A percentile compares a stretch with the other conserved stretches of the same genome.
Evolutionary conservation across 2,888 invertebrate genomes (phyloP).

Genomic region (Branchipolynoe longqiensis): DNA sequence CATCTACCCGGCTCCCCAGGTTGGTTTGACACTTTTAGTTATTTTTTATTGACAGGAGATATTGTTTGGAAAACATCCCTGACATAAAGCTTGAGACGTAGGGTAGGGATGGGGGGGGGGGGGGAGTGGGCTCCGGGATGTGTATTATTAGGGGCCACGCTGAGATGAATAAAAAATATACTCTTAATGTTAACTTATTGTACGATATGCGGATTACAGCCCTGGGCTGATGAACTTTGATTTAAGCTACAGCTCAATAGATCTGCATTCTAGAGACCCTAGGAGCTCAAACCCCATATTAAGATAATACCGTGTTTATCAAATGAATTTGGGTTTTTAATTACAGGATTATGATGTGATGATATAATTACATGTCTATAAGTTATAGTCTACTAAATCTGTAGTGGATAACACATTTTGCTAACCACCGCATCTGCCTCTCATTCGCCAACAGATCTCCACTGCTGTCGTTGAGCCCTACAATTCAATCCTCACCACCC

Average conservation of each 20-base stretch:
- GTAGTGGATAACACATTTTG: neutral
- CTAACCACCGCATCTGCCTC: neutral
- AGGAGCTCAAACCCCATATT: no score
- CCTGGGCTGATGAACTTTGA: neutral
- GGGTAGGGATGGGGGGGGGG: neutral
- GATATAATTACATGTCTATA: neutral
- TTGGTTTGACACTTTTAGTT: neutral
- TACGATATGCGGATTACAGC: neutral
- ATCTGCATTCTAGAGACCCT: no score
- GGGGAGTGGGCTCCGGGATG: neutral
- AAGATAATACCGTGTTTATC: neutral
- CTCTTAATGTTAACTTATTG: neutral
- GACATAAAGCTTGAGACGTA: neutral
- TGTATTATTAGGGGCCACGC: neutral
- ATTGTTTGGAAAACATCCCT: neutral
- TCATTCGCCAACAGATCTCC: slow-evolving; percentile 78
- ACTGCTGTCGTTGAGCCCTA: slow-evolving; percentile 83
- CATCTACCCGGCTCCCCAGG: slow-evolving; percentile 23
- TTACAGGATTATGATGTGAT: neutral
- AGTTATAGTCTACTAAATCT: neutral
- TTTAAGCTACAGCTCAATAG: no score
- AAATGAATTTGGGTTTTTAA: neutral
- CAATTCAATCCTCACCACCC: slow-evolving; percentile 13
- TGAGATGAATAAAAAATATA: neutral
- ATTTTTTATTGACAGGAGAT: neutral